A percentile compares a stretch with the other conserved stretches of the same genome.
These are phyloP conservation scores for Notothenia rossii DNA, from an alignment of 2,113 vertebrate genomes.

Conservation along the genomic window DNA sequence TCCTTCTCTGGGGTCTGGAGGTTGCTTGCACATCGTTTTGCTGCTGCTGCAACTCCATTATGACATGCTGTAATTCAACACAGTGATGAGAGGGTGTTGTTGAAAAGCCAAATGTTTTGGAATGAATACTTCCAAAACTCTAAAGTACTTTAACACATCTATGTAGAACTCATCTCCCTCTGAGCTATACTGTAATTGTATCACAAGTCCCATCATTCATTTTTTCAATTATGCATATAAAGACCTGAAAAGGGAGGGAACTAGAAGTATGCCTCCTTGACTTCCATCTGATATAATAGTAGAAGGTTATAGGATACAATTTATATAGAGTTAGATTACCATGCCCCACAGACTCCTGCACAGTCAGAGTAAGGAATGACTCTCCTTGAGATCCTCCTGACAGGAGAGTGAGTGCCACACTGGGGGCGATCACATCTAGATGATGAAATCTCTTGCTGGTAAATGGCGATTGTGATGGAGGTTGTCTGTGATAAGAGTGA, in stretches of 20 bases:
- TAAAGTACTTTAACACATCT: not conserved
- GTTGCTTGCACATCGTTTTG: not conserved
- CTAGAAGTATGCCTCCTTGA: slow-evolving; percentile 36
- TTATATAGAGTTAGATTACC: slow-evolving; percentile 50
- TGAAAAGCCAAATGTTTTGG: slow-evolving; percentile 13
- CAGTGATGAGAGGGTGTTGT: not conserved
- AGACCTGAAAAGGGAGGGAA: slow-evolving; percentile 9
- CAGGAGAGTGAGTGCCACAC: slow-evolving; percentile 53
- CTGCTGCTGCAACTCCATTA: slow-evolving; percentile 8
- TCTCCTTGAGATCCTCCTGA: slow-evolving; percentile 46
- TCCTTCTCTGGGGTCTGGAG: not conserved
- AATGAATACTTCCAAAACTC: slow-evolving; percentile 17
- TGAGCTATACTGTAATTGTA: slow-evolving; percentile 20
- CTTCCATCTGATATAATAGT: slow-evolving; percentile 40
- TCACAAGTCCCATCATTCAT: slow-evolving; percentile 35
- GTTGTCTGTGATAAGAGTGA: slow-evolving; percentile 32
- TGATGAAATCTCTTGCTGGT: slow-evolving; percentile 64
- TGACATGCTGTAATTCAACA: slow-evolving; percentile 13
- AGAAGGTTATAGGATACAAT: slow-evolving; percentile 50
- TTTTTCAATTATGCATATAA: slow-evolving; percentile 41
- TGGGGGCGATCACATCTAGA: slow-evolving; percentile 35
- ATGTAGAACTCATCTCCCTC: not conserved
- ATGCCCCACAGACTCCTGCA: slow-evolving; percentile 32
- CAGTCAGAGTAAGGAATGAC: slow-evolving; percentile 54
- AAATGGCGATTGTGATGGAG: slow-evolving; percentile 49